Conservation (phyloP, 2,888 invertebrate genomes). For the Ectobius pallidus region DNA sequence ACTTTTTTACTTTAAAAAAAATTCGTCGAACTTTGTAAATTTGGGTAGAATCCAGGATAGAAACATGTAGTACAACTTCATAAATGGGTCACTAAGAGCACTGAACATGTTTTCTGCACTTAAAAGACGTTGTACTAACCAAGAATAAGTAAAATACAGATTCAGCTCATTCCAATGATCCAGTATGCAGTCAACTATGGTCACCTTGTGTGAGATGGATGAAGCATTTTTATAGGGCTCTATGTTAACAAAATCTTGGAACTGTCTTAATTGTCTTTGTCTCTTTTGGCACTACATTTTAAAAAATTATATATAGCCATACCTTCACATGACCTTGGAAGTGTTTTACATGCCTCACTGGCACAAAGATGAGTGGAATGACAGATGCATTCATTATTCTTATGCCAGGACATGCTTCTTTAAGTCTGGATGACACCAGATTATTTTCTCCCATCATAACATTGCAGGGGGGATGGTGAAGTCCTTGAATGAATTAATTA, state of each 20-base stretch:
- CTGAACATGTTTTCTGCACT: constrained; percentile 20
- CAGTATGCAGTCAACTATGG: constrained; percentile 33
- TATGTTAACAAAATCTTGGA: constrained; percentile 45
- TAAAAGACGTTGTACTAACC: constrained; percentile 25
- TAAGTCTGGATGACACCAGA: constrained; percentile 48
- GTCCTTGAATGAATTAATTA: constrained; percentile 42
- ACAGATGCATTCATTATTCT: constrained; percentile 48
- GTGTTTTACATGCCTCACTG: constrained; percentile 47
- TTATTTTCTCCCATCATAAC: constrained; percentile 47
- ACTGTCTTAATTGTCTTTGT: constrained; percentile 40
- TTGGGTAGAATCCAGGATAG: constrained; percentile 34
- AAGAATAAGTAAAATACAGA: constrained; percentile 15
- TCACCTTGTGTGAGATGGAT: constrained; percentile 49
- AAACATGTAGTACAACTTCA: constrained; percentile 35
- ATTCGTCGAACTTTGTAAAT: constrained; percentile 29
- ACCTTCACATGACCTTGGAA: constrained; percentile 48
- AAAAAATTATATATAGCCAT: constrained; percentile 48
- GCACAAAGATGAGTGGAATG: constrained; percentile 50
- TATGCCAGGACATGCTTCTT: constrained; percentile 43
- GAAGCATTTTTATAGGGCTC: constrained; percentile 46
- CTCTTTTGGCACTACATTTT: constrained; percentile 45
- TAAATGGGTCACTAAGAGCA: constrained; percentile 33
- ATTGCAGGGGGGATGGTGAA: constrained; percentile 46
- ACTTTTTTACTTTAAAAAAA: constrained; percentile 13
- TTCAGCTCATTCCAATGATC: constrained; percentile 35